A percentile compares a stretch with the other conserved stretches of the same genome.
These are phyloP conservation scores for Trypoxylon attenuatum DNA, from an alignment of 2,888 invertebrate species.

Conservation along the genomic window DNA sequence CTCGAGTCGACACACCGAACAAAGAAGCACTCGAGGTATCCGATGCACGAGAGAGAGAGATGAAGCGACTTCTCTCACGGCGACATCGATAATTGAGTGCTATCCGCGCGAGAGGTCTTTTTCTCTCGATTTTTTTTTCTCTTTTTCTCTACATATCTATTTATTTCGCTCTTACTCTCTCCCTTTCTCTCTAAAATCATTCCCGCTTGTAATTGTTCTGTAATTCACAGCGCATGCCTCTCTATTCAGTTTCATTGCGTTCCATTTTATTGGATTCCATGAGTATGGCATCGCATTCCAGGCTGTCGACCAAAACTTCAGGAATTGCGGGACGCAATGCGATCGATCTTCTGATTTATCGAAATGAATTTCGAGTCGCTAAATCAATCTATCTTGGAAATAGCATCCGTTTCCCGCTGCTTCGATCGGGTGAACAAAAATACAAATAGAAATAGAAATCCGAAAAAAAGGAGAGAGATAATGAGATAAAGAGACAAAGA, in stretches of 20 bases:
- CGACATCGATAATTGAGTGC: slow-evolving; percentile 33
- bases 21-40: slow-evolving; percentile 40
- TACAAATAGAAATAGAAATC: too few relatives aligned
- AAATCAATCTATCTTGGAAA: too few relatives aligned
- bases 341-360: too few relatives aligned
- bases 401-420: too few relatives aligned
- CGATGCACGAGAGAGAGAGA: slow-evolving; percentile 16
- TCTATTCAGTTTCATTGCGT: slow-evolving; percentile 52
- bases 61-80: slow-evolving; percentile 13
- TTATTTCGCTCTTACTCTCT: neutral
- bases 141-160: neutral
- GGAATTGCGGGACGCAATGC: too few relatives aligned
- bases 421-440: too few relatives aligned
- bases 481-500: too few relatives aligned
- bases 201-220: neutral
- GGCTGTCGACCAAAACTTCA: slow-evolving; percentile 53
- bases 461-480: too few relatives aligned
- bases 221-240: slow-evolving; percentile 48
- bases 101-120: slow-evolving; percentile 48
- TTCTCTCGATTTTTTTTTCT: slow-evolving; percentile 6
- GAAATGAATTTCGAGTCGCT: too few relatives aligned
- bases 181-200: too few relatives aligned
- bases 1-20: slow-evolving; percentile 39
- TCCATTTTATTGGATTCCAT: slow-evolving; percentile 53
- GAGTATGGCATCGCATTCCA: slow-evolving; percentile 46